Evolutionary conservation across 2,797 vertebrate species (phyloP).

Genomic region (Etheostoma nigrum): DNA sequence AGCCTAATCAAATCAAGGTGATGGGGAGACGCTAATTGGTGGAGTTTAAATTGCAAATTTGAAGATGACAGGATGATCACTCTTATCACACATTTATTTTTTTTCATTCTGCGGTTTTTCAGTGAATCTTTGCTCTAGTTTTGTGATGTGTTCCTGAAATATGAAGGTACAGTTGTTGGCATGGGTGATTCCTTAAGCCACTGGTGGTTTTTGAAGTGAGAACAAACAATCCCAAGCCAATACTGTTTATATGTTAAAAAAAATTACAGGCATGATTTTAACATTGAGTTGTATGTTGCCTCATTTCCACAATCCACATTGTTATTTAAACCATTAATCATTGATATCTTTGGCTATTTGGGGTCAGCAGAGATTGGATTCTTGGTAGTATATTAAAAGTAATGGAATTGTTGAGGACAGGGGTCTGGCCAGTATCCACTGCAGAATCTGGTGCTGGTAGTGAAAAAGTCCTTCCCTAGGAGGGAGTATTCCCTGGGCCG

Average conservation of each 20-base stretch:
- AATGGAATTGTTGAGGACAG: neutral
- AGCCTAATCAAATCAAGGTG: slow-evolving; percentile 75
- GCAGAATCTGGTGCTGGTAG: slow-evolving; percentile 33
- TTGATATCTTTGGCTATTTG: neutral
- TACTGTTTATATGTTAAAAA: neutral
- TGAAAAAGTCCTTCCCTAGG: slow-evolving; percentile 24
- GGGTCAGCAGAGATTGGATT: neutral
- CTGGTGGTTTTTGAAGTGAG: neutral
- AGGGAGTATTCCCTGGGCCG: slow-evolving; percentile 49
- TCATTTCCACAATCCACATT: neutral
- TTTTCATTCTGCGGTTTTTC: slow-evolving; percentile 1
- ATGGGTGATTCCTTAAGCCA: neutral
- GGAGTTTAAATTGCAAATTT: slow-evolving; percentile 65
- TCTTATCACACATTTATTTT: slow-evolving; percentile 20
- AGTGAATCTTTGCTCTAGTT: neutral
- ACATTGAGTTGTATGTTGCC: neutral
- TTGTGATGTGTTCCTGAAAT: neutral
- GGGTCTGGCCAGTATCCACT: slow-evolving; percentile 8
- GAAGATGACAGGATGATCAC: slow-evolving; percentile 48
- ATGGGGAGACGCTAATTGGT: slow-evolving; percentile 64
- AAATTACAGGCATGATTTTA: neutral
- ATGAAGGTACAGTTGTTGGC: neutral
- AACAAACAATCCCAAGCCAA: neutral
- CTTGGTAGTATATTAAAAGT: slow-evolving; percentile 2
- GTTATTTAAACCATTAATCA: neutral